Conservation (phyloP, 2,888 invertebrate species). For the Caprella mutica region DNA sequence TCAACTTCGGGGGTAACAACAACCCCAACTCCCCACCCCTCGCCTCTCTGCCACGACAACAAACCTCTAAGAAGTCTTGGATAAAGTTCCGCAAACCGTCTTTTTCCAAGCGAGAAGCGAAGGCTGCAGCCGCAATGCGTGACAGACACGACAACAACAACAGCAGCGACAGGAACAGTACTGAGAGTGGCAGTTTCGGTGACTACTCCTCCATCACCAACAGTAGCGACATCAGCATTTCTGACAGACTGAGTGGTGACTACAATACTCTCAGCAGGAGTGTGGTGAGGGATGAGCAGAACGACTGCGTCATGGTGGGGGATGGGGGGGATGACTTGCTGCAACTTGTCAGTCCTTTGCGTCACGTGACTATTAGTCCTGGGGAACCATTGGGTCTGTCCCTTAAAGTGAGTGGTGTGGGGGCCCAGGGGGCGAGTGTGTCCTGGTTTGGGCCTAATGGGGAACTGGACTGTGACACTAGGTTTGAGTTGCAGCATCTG, state of each 20-base stretch:
- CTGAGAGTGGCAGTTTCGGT: conserved; percentile 4
- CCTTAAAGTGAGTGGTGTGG: conserved; percentile 22
- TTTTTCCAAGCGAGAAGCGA: conserved; percentile 22
- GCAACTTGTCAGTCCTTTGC: conserved; percentile 22
- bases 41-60: not conserved
- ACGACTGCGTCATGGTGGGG: conserved; percentile 21
- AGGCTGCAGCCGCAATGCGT: conserved; percentile 1
- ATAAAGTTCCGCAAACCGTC: conserved; percentile 32
- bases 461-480: conserved; percentile 20
- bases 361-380: conserved; percentile 18
- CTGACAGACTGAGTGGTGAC: not conserved
- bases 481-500: conserved; percentile 31
- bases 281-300: conserved; percentile 23
- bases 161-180: conserved; percentile 2
- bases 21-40: not conserved
- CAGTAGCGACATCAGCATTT: conserved; percentile 8
- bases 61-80: conserved; percentile 22
- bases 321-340: conserved; percentile 24
- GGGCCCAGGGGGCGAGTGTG: conserved; percentile 24
- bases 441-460: conserved; percentile 27
- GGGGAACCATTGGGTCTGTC: conserved; percentile 29
- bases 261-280: conserved; percentile 10
- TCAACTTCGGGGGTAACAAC: not conserved
- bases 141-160: not conserved
- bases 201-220: conserved; percentile 3